These are phyloP conservation scores for Ceratina australensis DNA, from an alignment of 1,140 invertebrate genomes.

Conservation along the genomic window DNA sequence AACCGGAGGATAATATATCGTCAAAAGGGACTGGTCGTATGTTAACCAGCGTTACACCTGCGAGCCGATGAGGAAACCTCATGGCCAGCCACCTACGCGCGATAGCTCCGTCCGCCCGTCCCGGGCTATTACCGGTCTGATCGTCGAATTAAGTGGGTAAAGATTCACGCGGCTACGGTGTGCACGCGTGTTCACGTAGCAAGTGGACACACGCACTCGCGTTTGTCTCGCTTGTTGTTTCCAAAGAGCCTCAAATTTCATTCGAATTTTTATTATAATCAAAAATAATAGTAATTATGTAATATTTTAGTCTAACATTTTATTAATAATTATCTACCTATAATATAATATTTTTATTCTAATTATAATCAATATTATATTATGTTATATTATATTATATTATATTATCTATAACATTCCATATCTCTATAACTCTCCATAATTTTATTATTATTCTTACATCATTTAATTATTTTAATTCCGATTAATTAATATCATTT, in stretches of 20 bases:
- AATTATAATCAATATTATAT: too few species aligned
- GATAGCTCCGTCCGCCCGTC: slow-evolving; percentile 45
- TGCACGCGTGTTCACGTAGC: slow-evolving; percentile 46
- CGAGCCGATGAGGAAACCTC: slow-evolving; percentile 63
- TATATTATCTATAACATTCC: too few species aligned
- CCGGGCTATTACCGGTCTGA: slow-evolving; percentile 62
- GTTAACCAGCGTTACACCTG: slow-evolving; percentile 68
- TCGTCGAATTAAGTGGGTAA: slow-evolving; percentile 69
- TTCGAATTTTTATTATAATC: too few species aligned
- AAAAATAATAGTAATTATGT: too few species aligned
- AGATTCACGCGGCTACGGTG: slow-evolving; percentile 66
- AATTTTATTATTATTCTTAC: too few species aligned
- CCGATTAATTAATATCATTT: too few species aligned
- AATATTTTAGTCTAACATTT: too few species aligned
- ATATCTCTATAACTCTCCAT: too few species aligned
- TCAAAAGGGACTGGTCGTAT: slow-evolving; percentile 56
- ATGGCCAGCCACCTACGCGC: slow-evolving; percentile 69
- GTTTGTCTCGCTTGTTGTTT: neutral
- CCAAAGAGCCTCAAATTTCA: neutral
- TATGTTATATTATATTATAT: too few species aligned
- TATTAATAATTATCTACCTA: too few species aligned
- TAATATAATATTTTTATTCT: too few species aligned
- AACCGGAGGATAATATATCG: slow-evolving; percentile 66
- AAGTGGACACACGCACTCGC: neutral
- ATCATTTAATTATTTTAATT: too few species aligned